A percentile compares a stretch with the other conserved stretches of the same genome.
These are phyloP conservation scores for Carettochelys insculpta DNA, from an alignment of 2,113 vertebrate genomes.

Conservation along the genomic window DNA sequence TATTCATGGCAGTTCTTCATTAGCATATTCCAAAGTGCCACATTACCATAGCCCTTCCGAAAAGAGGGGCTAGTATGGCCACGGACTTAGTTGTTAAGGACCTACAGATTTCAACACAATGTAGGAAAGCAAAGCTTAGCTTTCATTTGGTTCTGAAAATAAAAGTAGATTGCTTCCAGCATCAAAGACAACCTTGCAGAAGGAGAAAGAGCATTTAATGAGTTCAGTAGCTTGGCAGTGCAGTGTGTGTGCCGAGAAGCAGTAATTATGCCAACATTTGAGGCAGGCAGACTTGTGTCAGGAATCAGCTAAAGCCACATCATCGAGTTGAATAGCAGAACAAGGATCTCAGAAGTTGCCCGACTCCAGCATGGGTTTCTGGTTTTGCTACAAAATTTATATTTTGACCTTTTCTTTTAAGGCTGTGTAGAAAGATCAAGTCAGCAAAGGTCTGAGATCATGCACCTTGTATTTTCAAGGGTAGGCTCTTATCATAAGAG, in stretches of 20 bases:
- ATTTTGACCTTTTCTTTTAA: background rate
- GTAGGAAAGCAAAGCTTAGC: background rate
- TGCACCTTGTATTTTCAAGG: background rate
- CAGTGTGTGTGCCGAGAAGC: background rate
- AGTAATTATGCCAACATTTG: background rate
- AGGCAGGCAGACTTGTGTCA: background rate
- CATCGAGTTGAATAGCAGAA: background rate
- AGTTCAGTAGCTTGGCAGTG: background rate
- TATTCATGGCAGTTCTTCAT: too few species aligned
- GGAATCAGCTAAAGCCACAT: background rate
- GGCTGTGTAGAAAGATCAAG: background rate
- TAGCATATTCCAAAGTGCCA: too few species aligned
- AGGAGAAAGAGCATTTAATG: background rate
- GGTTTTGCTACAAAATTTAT: background rate
- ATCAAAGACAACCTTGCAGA: background rate
- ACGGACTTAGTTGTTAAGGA: background rate
- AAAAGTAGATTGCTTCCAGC: background rate
- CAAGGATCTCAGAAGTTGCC: background rate
- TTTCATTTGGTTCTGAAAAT: background rate
- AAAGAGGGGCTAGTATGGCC: too few species aligned
- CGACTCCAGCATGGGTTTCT: background rate
- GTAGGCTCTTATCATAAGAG: background rate
- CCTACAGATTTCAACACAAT: background rate
- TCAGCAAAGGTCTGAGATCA: background rate
- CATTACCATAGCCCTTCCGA: too few species aligned